phyloP scores from a whole-genome alignment of 2,113 vertebrate species.

The Salvelinus sp. region DNA sequence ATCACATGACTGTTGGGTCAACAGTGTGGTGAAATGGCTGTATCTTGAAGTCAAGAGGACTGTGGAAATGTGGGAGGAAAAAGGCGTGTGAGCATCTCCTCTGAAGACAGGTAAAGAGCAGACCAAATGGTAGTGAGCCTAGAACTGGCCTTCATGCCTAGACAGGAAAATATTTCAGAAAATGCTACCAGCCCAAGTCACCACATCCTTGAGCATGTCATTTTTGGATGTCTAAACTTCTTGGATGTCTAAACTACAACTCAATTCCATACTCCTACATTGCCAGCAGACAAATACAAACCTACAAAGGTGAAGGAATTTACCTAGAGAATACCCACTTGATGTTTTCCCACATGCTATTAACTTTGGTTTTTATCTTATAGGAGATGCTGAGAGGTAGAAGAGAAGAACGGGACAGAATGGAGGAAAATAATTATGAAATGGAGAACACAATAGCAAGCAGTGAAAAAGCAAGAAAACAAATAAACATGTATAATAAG shows the following conservation, averaged over 20 bases:
- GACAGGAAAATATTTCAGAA: background rate
- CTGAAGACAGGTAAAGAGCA: no score
- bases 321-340: slow-evolving; percentile 96
- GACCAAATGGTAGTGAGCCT: no score
- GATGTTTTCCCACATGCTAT: slow-evolving; percentile 94
- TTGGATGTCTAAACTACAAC: background rate
- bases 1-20: background rate
- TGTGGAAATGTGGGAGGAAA: background rate
- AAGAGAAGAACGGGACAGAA: slow-evolving; percentile 80
- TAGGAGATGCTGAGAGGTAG: slow-evolving; percentile 86
- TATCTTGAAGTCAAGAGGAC: background rate
- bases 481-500: background rate
- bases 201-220: background rate
- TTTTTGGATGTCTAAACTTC: background rate
- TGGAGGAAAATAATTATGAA: slow-evolving; percentile 45
- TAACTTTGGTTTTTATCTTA: slow-evolving; percentile 92
- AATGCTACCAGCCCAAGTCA: background rate
- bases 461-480: slow-evolving; percentile 76
- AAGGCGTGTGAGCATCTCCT: no score
- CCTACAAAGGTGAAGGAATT: slow-evolving; percentile 73
- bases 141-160: background rate
- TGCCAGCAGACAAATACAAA: background rate
- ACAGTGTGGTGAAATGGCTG: background rate
- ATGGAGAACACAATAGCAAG: slow-evolving; percentile 13
- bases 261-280: background rate